Base-by-base conservation (phyloP, 1,140 invertebrate species). In the Mesaphorura yosii region DNA sequence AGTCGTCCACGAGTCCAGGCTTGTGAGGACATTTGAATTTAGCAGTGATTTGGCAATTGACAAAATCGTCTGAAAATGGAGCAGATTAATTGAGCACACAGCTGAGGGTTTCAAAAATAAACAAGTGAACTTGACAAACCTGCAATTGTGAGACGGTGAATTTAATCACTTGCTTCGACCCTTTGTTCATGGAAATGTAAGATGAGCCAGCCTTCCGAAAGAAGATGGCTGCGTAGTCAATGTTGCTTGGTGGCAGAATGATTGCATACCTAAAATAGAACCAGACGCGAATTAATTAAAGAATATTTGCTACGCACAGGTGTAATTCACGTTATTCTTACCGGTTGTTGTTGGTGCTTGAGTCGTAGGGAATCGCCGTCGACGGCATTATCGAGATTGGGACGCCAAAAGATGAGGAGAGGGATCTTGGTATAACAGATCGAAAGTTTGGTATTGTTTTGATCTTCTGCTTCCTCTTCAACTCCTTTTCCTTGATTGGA, bases 201-300 rank as follows among this genome's bases (percentile, higher is more conserved):
- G 85, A 90, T 0, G 91, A 93, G 19, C 90, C 91, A 65, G 86
- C 88, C 64, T 89, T 88, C 44, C 83, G 80, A 64, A 95, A 95
- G 65, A 58, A 64, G 27, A 58, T 45, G n/a, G 63, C 51, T 1
- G 55, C 52, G 51, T 54, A 60, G 40, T 59, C 48, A 3, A 55
- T 37, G n/a, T n/a, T n/a, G n/a, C n/a, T n/a, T n/a, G n/a, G n/a
- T n/a, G n/a, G n/a, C n/a, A 10, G 54, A n/a, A 29, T 53, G n/a
- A 56, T 54, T 0, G 53, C 48, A 19, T 27, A 42, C 26, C 57
- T 53, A 20, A 26, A n/a, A 2, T 22, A 20, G n/a, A n/a, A n/a
- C n/a, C n/a, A n/a, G n/a, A n/a, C n/a, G n/a, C n/a, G n/a, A n/a
- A n/a, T n/a, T n/a, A n/a, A n/a, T n/a, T n/a, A n/a, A n/a, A n/a